phyloP scores from a whole-genome alignment of 2,113 vertebrate genomes.

The Catharus bicknelli region DNA sequence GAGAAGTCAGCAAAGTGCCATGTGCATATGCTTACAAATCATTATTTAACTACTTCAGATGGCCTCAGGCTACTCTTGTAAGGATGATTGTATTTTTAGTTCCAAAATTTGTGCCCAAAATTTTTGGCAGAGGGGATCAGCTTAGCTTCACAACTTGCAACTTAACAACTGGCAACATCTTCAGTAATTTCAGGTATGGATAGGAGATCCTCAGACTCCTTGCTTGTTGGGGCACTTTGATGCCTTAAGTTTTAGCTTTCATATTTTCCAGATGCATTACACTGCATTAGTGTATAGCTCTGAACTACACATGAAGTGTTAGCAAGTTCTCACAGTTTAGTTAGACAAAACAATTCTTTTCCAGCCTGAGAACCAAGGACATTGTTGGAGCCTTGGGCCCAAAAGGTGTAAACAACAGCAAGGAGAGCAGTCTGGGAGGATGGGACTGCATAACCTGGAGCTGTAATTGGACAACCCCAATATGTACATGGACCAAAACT shows the following conservation, averaged over 20 bases:
- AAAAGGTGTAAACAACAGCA: background rate
- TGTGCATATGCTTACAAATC: background rate
- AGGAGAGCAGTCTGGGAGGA: background rate
- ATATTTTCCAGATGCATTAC: background rate
- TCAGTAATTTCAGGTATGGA: background rate
- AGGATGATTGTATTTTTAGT: background rate
- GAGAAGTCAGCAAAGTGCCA: background rate
- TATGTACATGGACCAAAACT: background rate
- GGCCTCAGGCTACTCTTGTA: background rate
- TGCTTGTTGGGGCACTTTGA: background rate
- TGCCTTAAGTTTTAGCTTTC: background rate
- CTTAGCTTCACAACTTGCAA: background rate
- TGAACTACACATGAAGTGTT: background rate
- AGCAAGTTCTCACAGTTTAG: background rate
- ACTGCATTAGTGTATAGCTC: background rate
- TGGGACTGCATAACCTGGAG: too few relatives aligned
- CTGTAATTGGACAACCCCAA: background rate
- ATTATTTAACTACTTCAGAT: background rate
- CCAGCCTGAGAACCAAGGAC: background rate
- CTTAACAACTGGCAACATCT: background rate
- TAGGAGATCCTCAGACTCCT: background rate
- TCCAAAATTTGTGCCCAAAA: background rate
- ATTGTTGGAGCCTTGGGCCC: rapidly evolving
- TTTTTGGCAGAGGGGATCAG: background rate
- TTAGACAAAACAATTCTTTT: background rate